Evolutionary conservation across 2,888 invertebrate genomes (phyloP).

Genomic region (Anticlea derivata): DNA sequence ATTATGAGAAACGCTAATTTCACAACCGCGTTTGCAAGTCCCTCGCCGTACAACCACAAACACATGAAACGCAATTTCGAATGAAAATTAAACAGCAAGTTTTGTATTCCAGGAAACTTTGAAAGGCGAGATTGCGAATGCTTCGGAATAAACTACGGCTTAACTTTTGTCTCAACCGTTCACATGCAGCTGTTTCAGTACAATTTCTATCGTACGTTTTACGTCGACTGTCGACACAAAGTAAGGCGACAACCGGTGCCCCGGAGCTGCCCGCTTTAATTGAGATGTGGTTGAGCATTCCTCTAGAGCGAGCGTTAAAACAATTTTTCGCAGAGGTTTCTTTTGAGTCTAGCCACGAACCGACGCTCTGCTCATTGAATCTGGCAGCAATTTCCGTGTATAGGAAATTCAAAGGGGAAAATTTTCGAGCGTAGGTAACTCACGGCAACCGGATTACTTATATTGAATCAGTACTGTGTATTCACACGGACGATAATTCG

Average conservation of each 20-base stretch:
- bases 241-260: constrained; percentile 53
- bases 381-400: constrained; percentile 14
- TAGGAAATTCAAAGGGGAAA: constrained; percentile 37
- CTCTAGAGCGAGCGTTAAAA: constrained; percentile 47
- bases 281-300: constrained; percentile 59
- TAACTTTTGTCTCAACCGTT: constrained; percentile 62
- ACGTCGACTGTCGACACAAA: constrained; percentile 49
- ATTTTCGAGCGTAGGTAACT: constrained; percentile 52
- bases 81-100: constrained; percentile 27
- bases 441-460: constrained; percentile 54
- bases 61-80: constrained; percentile 26
- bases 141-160: constrained; percentile 56
- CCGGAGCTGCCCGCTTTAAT: constrained; percentile 56
- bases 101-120: constrained; percentile 40
- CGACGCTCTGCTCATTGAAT: constrained; percentile 33
- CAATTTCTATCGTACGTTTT: constrained; percentile 59
- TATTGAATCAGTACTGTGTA: constrained; percentile 63
- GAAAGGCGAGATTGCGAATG: constrained; percentile 52
- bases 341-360: constrained; percentile 26
- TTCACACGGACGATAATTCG: constrained; percentile 64
- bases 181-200: constrained; percentile 51
- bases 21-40: constrained; percentile 7
- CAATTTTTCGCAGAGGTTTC: constrained; percentile 41
- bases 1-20: constrained; percentile 2
- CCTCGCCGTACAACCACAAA: background rate